These are phyloP conservation scores for Leuciscus idus DNA, from an alignment of 2,113 vertebrate genomes.

Conservation along the genomic window DNA sequence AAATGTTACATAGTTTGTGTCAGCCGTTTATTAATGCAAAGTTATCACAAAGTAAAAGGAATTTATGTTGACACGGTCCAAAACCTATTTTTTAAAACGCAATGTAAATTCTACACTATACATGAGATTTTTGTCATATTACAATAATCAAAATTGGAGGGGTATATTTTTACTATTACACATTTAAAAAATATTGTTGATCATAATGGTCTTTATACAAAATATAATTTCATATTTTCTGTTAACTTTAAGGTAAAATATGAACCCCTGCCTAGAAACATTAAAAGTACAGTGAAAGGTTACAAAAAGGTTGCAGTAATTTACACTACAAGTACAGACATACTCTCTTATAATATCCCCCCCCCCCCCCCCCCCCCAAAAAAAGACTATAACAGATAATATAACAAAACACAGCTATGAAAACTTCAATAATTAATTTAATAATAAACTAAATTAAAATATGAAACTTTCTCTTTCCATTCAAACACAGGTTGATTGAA, in stretches of 20 bases:
- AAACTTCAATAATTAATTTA: conserved; percentile 36
- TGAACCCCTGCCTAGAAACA: background rate
- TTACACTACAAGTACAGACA: background rate
- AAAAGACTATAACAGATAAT: conserved; percentile 24
- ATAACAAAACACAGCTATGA: conserved; percentile 36
- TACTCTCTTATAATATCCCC: conserved; percentile 9
- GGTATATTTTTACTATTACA: background rate
- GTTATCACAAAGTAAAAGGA: background rate
- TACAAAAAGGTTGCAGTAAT: background rate
- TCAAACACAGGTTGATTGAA: background rate
- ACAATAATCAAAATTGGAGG: background rate
- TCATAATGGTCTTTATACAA: background rate
- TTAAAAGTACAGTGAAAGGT: background rate
- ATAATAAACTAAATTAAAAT: conserved; percentile 37
- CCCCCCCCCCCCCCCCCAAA: background rate
- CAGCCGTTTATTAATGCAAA: background rate
- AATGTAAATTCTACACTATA: background rate
- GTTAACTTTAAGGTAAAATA: background rate
- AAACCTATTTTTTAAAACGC: background rate
- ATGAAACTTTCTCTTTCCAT: conserved; percentile 24
- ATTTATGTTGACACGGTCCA: background rate
- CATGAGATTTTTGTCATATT: background rate
- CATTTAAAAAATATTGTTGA: background rate
- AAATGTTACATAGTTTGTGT: too few relatives aligned
- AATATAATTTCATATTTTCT: background rate